phyloP scores from a whole-genome alignment of 2,888 invertebrate species.

The Salpingus planirostris region DNA sequence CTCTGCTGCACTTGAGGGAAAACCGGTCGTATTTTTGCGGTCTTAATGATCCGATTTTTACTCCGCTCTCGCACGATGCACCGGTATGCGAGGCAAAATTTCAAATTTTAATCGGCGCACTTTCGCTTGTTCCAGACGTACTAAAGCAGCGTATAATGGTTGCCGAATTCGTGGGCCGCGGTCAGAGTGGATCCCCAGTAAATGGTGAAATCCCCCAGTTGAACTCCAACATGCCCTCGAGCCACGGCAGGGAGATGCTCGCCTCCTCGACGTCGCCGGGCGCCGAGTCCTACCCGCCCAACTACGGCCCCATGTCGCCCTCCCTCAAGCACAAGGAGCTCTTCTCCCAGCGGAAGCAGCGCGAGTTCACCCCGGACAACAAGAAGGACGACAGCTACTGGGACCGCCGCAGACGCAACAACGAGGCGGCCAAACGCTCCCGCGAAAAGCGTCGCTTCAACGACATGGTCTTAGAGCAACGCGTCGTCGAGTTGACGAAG shows the following conservation, averaged over 20 bases:
- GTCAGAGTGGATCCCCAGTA: constrained; percentile 59
- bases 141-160: constrained; percentile 69
- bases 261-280: constrained; percentile 37
- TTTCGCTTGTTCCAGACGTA: constrained; percentile 33
- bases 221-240: constrained; percentile 48
- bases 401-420: constrained; percentile 92
- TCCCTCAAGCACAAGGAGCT: constrained; percentile 66
- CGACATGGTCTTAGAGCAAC: constrained; percentile 91
- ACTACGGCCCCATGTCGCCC: constrained; percentile 45
- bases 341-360: constrained; percentile 84
- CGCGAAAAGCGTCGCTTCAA: constrained; percentile 94
- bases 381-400: constrained; percentile 97
- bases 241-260: constrained; percentile 39
- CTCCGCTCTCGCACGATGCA: too few species aligned
- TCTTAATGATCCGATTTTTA: too few species aligned
- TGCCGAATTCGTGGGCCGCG: constrained; percentile 76
- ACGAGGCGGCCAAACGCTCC: constrained; percentile 93
- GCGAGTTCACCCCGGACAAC: constrained; percentile 93
- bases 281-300: constrained; percentile 30
- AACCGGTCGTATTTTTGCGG: too few species aligned
- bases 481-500: constrained; percentile 88
- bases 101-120: not conserved
- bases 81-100: too few species aligned
- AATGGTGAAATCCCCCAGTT: constrained; percentile 58
- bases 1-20: too few species aligned